Percentiles rank a stretch among this genome's conserved stretches.
phyloP scores from a whole-genome alignment of 2,888 invertebrate species.

The Heterodera filipjevi region DNA sequence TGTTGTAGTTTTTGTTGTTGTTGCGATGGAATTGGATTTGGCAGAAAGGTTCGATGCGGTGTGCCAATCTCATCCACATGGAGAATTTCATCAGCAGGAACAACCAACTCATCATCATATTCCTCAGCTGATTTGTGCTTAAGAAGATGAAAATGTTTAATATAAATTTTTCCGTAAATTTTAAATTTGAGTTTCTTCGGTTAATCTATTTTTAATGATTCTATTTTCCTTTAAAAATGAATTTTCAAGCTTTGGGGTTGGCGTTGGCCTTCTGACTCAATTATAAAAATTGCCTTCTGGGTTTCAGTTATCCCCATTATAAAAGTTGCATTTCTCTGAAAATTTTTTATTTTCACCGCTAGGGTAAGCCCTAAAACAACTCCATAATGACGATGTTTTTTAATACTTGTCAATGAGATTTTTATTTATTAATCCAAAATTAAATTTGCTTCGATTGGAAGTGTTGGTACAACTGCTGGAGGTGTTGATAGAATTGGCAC shows the following conservation, averaged over 20 bases:
- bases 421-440: neutral
- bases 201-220: no score
- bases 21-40: neutral
- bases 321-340: no score
- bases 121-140: neutral
- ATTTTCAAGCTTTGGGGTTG: no score
- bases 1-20: conserved; percentile 11
- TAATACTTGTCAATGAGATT: neutral
- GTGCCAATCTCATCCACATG: neutral
- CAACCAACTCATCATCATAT: neutral
- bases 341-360: no score
- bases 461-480: neutral
- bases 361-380: no score
- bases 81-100: neutral
- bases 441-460: neutral
- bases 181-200: neutral
- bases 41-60: neutral
- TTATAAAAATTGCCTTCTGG: no score
- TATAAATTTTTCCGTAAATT: neutral
- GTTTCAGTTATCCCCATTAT: no score
- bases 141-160: neutral
- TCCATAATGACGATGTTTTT: no score
- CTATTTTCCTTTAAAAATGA: no score
- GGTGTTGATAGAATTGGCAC: neutral
- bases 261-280: no score